Conservation (phyloP, 2,888 invertebrate species). For the Cephus sareptanus region DNA sequence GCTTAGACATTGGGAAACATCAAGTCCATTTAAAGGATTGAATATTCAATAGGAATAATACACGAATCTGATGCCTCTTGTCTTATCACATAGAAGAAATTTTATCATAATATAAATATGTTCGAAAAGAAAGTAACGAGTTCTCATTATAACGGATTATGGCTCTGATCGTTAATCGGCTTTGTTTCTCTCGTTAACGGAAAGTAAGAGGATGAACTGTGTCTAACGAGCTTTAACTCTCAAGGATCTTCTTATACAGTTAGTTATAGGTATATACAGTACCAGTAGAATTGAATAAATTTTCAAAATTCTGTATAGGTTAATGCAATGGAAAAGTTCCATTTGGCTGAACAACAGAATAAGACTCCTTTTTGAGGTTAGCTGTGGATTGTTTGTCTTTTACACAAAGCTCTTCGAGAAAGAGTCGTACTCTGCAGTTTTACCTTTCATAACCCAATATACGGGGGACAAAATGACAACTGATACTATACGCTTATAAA, state of each 20-base stretch:
- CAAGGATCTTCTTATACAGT: background rate
- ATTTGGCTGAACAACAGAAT: too few species aligned
- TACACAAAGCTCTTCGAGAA: too few species aligned
- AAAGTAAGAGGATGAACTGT: background rate
- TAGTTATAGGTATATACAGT: background rate
- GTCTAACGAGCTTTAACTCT: background rate
- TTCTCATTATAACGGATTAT: background rate
- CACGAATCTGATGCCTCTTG: background rate
- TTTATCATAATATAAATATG: background rate
- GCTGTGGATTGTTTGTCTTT: too few species aligned
- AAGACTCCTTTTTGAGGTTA: too few species aligned
- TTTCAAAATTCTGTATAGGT: background rate
- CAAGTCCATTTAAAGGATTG: too few species aligned
- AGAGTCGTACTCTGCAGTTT: too few species aligned
- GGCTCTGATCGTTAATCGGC: background rate
- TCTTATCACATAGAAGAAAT: background rate
- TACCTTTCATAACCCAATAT: background rate
- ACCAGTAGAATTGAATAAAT: background rate
- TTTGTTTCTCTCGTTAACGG: slow-evolving; percentile 1
- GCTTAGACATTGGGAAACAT: too few species aligned
- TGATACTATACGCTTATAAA: background rate
- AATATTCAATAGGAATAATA: too few species aligned
- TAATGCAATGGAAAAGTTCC: background rate
- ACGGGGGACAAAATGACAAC: background rate
- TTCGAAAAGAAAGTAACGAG: background rate